Conservation (phyloP, 2,888 invertebrate genomes). For the Ptychoptera contaminata region DNA sequence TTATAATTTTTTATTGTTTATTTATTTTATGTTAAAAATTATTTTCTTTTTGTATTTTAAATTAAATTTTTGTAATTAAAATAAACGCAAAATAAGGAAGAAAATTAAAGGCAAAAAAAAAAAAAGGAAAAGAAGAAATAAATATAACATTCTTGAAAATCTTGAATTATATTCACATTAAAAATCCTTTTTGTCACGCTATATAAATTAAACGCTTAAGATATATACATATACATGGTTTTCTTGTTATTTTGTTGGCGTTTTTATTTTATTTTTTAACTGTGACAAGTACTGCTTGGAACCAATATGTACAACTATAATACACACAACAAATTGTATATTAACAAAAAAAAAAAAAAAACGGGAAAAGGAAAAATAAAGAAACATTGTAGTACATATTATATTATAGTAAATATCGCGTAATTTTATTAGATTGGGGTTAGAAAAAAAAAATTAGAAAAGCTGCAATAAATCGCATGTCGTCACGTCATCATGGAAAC, state of each 20-base stretch:
- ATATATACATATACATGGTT: no score
- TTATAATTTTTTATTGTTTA: no score
- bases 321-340: no score
- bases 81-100: no score
- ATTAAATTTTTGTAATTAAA: no score
- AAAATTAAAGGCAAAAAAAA: neutral
- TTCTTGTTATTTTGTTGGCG: neutral
- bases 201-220: neutral
- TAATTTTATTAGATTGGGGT: neutral
- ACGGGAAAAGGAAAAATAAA: neutral
- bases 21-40: no score
- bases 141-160: neutral
- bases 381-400: neutral
- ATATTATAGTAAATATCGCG: no score
- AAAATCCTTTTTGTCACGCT: neutral
- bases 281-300: neutral
- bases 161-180: neutral
- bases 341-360: no score
- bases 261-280: no score
- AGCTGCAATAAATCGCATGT: neutral
- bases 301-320: neutral
- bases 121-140: neutral
- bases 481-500: neutral
- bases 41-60: no score
- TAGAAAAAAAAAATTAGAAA: neutral